A percentile compares a stretch with the other conserved stretches of the same genome.
Conservation (phyloP, 2,797 vertebrate genomes). For the Tinamus major region DNA sequence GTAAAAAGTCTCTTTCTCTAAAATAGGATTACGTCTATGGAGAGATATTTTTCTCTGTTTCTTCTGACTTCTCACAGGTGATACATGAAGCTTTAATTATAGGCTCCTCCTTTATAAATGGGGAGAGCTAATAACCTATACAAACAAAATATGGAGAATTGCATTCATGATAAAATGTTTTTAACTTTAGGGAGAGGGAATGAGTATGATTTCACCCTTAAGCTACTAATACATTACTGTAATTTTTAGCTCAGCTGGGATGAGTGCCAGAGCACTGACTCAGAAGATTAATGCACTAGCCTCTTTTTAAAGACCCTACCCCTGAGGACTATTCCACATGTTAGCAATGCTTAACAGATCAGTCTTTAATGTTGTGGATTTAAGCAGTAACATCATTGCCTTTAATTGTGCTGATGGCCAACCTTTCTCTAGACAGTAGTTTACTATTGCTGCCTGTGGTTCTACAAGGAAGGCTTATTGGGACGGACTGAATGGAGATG, state of each 20-base stretch:
- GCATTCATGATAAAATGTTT: background rate
- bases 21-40: background rate
- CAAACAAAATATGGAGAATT: conserved; percentile 1
- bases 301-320: background rate
- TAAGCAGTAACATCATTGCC: background rate
- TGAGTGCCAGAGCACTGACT: conserved; percentile 1
- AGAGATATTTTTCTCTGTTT: background rate
- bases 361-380: background rate
- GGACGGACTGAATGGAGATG: background rate
- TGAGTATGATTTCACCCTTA: background rate
- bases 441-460: background rate
- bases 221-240: background rate
- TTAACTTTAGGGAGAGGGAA: background rate
- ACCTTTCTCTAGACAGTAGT: background rate
- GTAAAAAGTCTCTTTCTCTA: background rate
- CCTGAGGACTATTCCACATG: background rate
- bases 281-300: background rate
- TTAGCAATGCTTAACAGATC: background rate
- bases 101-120: background rate
- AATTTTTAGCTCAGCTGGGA: background rate
- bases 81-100: background rate
- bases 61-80: background rate
- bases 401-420: background rate
- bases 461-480: background rate
- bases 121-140: background rate